These are phyloP conservation scores for Drosophila meridiana DNA, from an alignment of 2,888 invertebrate genomes.

Conservation along the genomic window DNA sequence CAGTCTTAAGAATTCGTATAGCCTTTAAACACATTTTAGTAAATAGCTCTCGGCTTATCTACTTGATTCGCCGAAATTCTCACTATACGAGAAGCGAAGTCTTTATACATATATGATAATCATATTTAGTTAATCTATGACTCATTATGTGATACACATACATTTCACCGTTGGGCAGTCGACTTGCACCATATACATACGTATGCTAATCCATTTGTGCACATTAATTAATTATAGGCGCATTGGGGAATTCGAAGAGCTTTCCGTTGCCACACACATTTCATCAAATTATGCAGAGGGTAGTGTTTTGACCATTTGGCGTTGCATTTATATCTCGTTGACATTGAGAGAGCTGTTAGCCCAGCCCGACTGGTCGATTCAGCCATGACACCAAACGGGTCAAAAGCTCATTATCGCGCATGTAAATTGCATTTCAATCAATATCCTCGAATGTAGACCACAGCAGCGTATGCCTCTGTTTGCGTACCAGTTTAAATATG, in stretches of 20 bases:
- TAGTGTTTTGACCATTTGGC: neutral
- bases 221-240: constrained; percentile 1
- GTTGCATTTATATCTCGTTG: neutral
- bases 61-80: too few species aligned
- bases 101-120: neutral
- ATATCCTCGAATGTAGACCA: constrained; percentile 31
- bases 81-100: neutral
- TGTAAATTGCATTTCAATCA: constrained; percentile 61
- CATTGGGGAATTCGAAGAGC: neutral
- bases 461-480: constrained; percentile 23
- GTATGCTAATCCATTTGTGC: neutral
- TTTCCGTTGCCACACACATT: constrained; percentile 7
- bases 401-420: constrained; percentile 48
- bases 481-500: neutral
- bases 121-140: neutral
- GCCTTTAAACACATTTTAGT: too few species aligned
- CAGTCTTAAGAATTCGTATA: too few species aligned
- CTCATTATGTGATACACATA: neutral
- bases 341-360: neutral
- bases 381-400: constrained; percentile 19
- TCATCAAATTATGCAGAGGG: constrained; percentile 20
- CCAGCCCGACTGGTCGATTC: neutral
- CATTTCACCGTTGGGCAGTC: neutral
- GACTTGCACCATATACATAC: neutral
- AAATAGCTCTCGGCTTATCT: too few species aligned